Evolutionary conservation across 2,113 vertebrate genomes (phyloP), one percentile per base, ranked within the genome.

Genomic region (Dromaius novaehollandiae): DNA sequence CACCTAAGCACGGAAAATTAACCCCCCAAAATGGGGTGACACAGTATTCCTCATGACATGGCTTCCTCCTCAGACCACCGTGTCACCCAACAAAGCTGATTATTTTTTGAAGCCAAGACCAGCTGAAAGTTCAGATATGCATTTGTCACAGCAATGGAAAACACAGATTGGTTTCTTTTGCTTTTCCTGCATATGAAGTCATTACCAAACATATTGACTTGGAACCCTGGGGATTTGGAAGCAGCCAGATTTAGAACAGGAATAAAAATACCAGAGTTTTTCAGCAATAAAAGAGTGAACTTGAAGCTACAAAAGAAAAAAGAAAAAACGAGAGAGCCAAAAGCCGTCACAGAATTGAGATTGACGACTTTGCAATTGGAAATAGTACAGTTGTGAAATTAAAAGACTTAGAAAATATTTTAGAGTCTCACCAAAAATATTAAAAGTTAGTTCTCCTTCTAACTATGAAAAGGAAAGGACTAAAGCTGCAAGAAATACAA

Each of bases 171-270:
- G 93, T 63, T 97, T 95, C 5, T 79, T 97, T 97, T 97, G 82
- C 46, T 96, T 97, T 98, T 97, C 86, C 88, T 97, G 97, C 97
- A 71, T 97, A 97, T 91, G 97, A 98, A 98, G 97, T 98, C 98
- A 97, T 98, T 98, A 98, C 98, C 97, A 98, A 98, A 97, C 93
- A 97, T 97, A 98, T 98, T 97, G 98, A 97, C 97, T 98, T 97
- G 36, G 61, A 97, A 96, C 97, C 83, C 97, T 50, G 82, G 98
- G 97, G 98, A 98, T 97, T 83, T 92, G 93, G 97, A 97, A 98
- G 94, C 95, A 97, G 97, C 87, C 82, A 97, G 96, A 97, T 97
- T 98, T 97, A 94, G 96, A 98, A 96, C 77, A 93, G 94, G 89
- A 96, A 98, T 97, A 98, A 98, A 98, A 98, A 97, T 97, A 97